Evolutionary conservation across 2,797 vertebrate species (phyloP).

Genomic region (Mus caroli): DNA sequence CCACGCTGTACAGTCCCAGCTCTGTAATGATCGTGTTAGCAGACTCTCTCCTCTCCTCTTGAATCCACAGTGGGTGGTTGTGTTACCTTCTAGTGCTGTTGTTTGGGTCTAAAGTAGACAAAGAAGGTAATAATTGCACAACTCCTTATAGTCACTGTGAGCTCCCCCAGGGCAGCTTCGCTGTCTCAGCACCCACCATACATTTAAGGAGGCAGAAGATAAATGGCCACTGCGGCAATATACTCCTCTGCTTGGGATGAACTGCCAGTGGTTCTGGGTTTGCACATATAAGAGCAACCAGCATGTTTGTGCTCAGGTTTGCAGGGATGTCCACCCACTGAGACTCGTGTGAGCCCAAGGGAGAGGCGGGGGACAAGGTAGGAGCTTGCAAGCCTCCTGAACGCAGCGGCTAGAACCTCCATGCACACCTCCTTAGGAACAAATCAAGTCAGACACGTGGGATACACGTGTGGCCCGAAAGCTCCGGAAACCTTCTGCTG

Average conservation of each 20-base stretch:
- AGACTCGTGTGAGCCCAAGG: slow-evolving; percentile 58
- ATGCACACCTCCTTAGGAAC: slow-evolving; percentile 67
- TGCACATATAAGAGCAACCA: slow-evolving; percentile 73
- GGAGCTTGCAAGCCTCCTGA: slow-evolving; percentile 41
- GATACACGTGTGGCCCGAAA: slow-evolving; percentile 18
- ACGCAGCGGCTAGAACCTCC: slow-evolving; percentile 53
- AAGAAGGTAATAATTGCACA: not conserved
- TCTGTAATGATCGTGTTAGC: slow-evolving; percentile 32
- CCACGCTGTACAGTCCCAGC: not conserved
- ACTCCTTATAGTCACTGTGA: slow-evolving; percentile 55
- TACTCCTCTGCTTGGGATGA: slow-evolving; percentile 77
- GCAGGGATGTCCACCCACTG: slow-evolving; percentile 49
- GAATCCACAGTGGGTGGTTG: not conserved
- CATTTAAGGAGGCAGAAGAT: slow-evolving; percentile 74
- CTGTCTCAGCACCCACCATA: slow-evolving; percentile 1
- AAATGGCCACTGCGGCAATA: slow-evolving; percentile 69
- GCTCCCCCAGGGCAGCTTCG: slow-evolving; percentile 62
- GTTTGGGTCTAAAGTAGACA: slow-evolving; percentile 31
- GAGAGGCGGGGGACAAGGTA: not conserved
- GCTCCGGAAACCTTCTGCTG: slow-evolving; percentile 3
- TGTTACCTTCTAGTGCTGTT: not conserved
- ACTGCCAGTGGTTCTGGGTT: slow-evolving; percentile 74
- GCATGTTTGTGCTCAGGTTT: slow-evolving; percentile 63
- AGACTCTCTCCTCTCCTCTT: not conserved
- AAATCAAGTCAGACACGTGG: not conserved